Conservation (phyloP, 2,113 vertebrate species). For the Ammospiza nelsoni region DNA sequence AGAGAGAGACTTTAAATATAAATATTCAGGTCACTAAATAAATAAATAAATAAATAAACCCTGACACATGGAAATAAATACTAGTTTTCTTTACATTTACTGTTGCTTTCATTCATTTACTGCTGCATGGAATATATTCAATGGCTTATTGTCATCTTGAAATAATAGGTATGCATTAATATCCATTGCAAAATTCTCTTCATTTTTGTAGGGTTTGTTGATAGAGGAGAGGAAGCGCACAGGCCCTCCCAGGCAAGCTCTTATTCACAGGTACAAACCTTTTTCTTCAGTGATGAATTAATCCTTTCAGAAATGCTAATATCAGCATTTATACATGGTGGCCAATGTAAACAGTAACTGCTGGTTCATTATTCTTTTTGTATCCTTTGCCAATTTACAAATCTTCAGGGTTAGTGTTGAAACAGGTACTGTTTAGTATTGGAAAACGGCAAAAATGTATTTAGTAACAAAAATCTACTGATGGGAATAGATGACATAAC, state of each 20-base stretch:
- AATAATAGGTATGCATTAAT: neutral
- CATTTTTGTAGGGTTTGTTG: neutral
- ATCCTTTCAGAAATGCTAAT: slow-evolving; percentile 53
- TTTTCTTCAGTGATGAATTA: slow-evolving; percentile 44
- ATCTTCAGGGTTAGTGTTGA: neutral
- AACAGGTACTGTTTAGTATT: neutral
- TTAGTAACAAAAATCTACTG: slow-evolving; percentile 15
- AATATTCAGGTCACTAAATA: neutral
- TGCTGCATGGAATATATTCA: neutral
- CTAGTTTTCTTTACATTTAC: neutral
- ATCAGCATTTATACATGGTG: neutral
- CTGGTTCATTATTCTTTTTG: slow-evolving; percentile 24
- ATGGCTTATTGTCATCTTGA: neutral
- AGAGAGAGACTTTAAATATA: neutral
- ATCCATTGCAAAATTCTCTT: slow-evolving; percentile 15
- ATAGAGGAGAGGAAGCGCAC: slow-evolving; percentile 16
- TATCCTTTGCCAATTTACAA: slow-evolving; percentile 41
- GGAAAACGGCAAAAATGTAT: neutral
- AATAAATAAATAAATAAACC: neutral
- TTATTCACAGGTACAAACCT: slow-evolving; percentile 48
- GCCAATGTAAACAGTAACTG: slow-evolving; percentile 18
- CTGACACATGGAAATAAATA: neutral
- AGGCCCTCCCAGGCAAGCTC: neutral
- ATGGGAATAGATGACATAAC: neutral
- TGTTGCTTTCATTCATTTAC: neutral